Evolutionary conservation across 2,113 vertebrate genomes (phyloP), one percentile per base, ranked within the genome.

Genomic region (Rhipidura dahli): DNA sequence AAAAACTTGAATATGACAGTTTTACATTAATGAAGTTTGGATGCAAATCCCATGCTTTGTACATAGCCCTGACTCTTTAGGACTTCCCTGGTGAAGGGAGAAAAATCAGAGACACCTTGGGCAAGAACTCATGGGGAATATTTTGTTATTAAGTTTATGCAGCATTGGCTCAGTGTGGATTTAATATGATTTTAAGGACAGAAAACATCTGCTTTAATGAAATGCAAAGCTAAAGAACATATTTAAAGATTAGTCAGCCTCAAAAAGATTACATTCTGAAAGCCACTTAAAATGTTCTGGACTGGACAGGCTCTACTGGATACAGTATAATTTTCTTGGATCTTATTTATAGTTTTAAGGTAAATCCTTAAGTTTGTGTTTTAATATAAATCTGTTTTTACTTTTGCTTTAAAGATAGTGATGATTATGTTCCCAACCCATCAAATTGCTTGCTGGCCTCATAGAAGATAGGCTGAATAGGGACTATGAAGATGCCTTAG

Each of bases 221-320:
- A 96, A 94, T 49, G 40, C 56, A 96, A 95, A 92, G 93, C 93
- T 97, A 84, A 94, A 96, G 93, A 89, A 93, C 33, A 1, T 94
- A 95, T 83, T 96, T 95, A 83, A 94, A 94, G 94, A 95, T 96
- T 84, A 97, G 76, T 70, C 76, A 93, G 60, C 28, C 51, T 75
- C 91, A 92, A 68, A 81, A 89, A 94, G 94, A 96, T 96, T 94
- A 94, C 76, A 81, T 91, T 60, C 47, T 92, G 89, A 92, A 96
- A 96, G 83, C 91, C 94, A 97, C 83, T 95, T 96, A 94, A 95
- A 96, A 87, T 91, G 63, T 89, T 93, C 80, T 75, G 93, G 69
- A 83, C 83, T 91, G 86, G 72, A 84, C 65, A 93, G 64, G 79
- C 68, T 94, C 64, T 59, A 63, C 71, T 87, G 40, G 80, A 90